Evolutionary conservation across 2,888 invertebrate genomes (phyloP).

Genomic region (Epistrophe grossulariae): DNA sequence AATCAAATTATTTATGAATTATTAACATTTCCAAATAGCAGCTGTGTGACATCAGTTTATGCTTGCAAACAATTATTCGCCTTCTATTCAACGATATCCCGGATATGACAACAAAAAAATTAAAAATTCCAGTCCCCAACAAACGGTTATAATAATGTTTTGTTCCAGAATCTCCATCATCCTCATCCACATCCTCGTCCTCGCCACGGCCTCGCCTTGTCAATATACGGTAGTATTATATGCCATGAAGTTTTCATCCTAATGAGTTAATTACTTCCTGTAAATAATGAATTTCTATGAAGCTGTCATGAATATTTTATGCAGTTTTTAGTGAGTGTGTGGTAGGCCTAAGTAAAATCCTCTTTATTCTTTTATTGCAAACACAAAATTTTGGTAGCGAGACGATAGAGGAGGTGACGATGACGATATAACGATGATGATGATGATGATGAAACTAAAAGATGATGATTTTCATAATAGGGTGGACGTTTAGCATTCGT

Average conservation of each 20-base stretch:
- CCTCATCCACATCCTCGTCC: not conserved
- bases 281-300: slow-evolving; percentile 63
- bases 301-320: slow-evolving; percentile 35
- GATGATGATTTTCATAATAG: slow-evolving; percentile 50
- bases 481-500: slow-evolving; percentile 32
- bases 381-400: not conserved
- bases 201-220: no score
- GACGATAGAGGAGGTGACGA: not conserved
- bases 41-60: not conserved
- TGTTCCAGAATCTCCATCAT: not conserved
- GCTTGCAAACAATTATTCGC: not conserved
- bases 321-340: slow-evolving; percentile 13
- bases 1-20: slow-evolving; percentile 32
- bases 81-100: not conserved
- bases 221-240: not conserved
- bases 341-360: slow-evolving; percentile 6
- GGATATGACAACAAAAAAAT: not conserved
- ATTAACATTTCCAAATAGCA: slow-evolving; percentile 15
- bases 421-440: not conserved
- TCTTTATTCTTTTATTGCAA: slow-evolving; percentile 23
- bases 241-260: slow-evolving; percentile 26
- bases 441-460: slow-evolving; percentile 18
- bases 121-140: not conserved
- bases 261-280: slow-evolving; percentile 74
- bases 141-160: slow-evolving; percentile 1